phyloP scores from a whole-genome alignment of 2,113 vertebrate genomes.

The Burhinus oedicnemus region DNA sequence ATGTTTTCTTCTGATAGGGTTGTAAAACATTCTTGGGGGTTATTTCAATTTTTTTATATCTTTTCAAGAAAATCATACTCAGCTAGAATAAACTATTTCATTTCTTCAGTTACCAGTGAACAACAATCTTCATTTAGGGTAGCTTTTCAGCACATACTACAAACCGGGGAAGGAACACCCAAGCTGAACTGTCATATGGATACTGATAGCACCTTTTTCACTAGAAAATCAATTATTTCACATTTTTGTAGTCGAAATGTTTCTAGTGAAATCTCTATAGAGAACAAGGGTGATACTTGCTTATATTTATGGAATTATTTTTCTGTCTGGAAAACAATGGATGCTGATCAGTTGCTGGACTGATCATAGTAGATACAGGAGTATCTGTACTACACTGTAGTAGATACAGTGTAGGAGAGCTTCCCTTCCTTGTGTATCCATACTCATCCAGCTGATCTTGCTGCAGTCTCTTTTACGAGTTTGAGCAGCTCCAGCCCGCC shows the following conservation, averaged over 20 bases:
- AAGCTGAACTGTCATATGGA: not conserved
- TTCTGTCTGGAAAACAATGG: not conserved
- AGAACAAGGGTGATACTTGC: not conserved
- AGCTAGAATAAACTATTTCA: conserved; percentile 5
- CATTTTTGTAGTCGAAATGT: not conserved
- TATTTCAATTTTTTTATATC: not conserved
- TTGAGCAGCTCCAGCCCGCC: not conserved
- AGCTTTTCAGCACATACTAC: not conserved
- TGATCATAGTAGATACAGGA: not conserved
- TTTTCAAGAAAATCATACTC: conserved; percentile 14
- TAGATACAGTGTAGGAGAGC: not conserved
- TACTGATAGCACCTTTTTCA: not conserved
- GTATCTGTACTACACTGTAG: no score
- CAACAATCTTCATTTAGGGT: not conserved
- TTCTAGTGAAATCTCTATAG: not conserved
- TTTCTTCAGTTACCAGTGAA: not conserved
- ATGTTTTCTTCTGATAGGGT: conserved; percentile 7
- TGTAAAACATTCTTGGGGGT: not conserved
- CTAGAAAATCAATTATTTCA: not conserved
- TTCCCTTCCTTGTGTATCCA: not conserved
- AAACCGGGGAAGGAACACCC: not conserved
- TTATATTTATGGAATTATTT: not conserved
- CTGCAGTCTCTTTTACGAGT: not conserved
- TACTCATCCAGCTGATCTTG: not conserved
- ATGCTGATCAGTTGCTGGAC: not conserved